Base-by-base conservation (phyloP, 2,113 vertebrate genomes). In the Genyomyrus donnyi region DNA sequence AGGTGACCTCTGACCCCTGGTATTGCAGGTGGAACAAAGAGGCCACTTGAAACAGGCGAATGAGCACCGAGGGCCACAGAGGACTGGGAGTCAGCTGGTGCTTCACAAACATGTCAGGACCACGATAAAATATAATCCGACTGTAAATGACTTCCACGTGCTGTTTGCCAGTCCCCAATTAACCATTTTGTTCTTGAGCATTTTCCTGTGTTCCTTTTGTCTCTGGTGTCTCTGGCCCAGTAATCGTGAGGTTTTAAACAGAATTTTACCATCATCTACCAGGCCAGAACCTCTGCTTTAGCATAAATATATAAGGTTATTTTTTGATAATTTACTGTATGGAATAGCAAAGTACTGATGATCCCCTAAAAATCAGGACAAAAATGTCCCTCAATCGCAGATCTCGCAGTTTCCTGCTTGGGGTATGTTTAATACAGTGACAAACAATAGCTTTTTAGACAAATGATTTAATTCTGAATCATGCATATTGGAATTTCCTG, bases 1-100 rank as follows among this genome's bases (percentile, higher is more conserved):
- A 94, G 93, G 92, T 94, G 95, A 96, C 95, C 95, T 91, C 91
- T 95, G 94, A 96, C 96, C 95, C 90, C 39, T 19, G 91, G 48
- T 93, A 93, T 94, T 91, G 91, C 94, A 95, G 95, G 93, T 95
- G 95, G 93, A 95, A 96, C 95, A 96, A 96, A 96, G 93, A 48
- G 92, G 93, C 93, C 93, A 95, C 95, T 96, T 87, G 58, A 87
- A 85, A 31, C 15, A 89, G 92, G 91, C 90, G 89, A 91, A 91
- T 91, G 92, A 92, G 92, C 92, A 93, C 93, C 90, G 92, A 93
- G 92, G 90, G 83, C 42, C 83, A 48, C 21, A 48, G 42, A 85
- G 19, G 24, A 21, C 17, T 19, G 3, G 80, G 21, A 46, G 42
- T 24, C 39, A 24, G 9, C 80, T 21, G 42, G 80, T 7, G 42